These are phyloP conservation scores for Cephus cinctus DNA, from an alignment of 1,140 invertebrate species.

Conservation along the genomic window DNA sequence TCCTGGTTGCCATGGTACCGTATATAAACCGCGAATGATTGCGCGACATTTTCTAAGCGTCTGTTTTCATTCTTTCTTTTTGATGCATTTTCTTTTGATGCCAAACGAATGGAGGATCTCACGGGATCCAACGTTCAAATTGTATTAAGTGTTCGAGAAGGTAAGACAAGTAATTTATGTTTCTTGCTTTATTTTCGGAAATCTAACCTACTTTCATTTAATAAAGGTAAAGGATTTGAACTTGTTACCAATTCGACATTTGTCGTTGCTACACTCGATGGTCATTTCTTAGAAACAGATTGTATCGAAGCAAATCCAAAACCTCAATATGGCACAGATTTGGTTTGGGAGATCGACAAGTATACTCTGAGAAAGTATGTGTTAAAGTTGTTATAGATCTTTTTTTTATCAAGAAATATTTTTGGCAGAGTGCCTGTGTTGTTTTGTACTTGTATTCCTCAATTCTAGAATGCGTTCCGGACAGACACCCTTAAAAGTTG, in stretches of 20 bases:
- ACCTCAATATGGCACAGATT: conserved; percentile 49
- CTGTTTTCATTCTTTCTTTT: too few relatives aligned
- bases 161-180: too few relatives aligned
- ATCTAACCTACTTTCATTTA: conserved; percentile 23
- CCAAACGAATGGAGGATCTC: conserved; percentile 56
- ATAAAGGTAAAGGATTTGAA: conserved; percentile 52
- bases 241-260: conserved; percentile 49
- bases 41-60: too few relatives aligned
- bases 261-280: conserved; percentile 55
- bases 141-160: conserved; percentile 56
- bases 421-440: conserved; percentile 1
- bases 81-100: too few relatives aligned
- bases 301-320: conserved; percentile 40
- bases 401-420: conserved; percentile 10
- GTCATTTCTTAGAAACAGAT: conserved; percentile 54
- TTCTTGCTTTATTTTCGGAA: conserved; percentile 1
- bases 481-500: conserved; percentile 54
- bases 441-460: not conserved
- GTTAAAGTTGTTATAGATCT: conserved; percentile 1
- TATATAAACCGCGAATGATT: too few relatives aligned
- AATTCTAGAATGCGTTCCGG: conserved; percentile 50
- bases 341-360: conserved; percentile 58
- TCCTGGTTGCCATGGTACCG: too few relatives aligned
- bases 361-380: conserved; percentile 47
- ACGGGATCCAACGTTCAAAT: conserved; percentile 49